These are phyloP conservation scores for Seriola rivoliana DNA, from an alignment of 2,113 vertebrate species.

Conservation along the genomic window DNA sequence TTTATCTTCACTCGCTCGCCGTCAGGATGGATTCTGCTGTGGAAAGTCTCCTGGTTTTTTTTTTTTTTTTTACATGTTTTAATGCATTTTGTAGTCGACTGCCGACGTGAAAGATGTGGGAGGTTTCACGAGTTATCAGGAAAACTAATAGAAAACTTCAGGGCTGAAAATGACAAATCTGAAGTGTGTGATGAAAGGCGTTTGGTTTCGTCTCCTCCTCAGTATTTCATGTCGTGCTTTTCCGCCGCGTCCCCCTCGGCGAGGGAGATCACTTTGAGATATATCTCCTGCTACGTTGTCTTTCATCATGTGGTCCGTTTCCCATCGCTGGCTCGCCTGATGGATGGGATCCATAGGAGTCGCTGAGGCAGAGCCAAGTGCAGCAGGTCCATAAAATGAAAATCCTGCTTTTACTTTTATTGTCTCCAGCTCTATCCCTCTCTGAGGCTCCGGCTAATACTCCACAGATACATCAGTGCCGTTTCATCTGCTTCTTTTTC, in stretches of 20 bases:
- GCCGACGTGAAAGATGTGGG: constrained; percentile 2
- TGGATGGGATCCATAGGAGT: constrained; percentile 18
- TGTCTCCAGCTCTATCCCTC: neutral
- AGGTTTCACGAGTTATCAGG: neutral
- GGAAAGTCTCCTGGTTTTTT: neutral
- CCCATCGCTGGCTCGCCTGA: constrained; percentile 9
- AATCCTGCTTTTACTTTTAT: constrained; percentile 12
- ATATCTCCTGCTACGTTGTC: constrained; percentile 23
- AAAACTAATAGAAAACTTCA: constrained; percentile 7
- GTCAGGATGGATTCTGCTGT: neutral
- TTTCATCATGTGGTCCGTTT: constrained; percentile 7
- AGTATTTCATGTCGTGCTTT: constrained; percentile 13
- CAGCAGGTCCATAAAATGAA: constrained; percentile 13
- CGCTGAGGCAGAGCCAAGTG: constrained; percentile 13
- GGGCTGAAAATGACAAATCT: neutral
- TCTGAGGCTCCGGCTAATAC: neutral
- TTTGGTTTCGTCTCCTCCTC: neutral
- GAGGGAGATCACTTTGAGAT: neutral
- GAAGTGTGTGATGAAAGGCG: neutral
- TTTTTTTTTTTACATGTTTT: neutral
- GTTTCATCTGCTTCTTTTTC: neutral
- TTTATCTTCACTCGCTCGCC: neutral
- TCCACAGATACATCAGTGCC: neutral
- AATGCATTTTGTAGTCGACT: neutral
- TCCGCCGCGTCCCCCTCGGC: constrained; percentile 1